Evolutionary conservation across 2,888 invertebrate genomes (phyloP).

Genomic region (Parthenolecanium corni): DNA sequence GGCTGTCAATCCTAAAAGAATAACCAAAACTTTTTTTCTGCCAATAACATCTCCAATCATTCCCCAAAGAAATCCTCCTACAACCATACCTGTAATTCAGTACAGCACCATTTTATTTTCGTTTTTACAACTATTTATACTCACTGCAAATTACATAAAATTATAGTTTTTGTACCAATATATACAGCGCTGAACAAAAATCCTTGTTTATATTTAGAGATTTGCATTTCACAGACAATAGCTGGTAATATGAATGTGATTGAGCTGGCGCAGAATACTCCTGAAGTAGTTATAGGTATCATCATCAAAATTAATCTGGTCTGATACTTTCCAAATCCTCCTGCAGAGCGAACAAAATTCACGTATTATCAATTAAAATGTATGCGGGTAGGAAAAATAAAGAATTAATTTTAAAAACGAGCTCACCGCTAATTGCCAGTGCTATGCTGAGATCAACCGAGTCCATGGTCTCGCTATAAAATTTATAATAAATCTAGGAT

Average conservation of each 20-base stretch:
- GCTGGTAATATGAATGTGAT: slow-evolving; percentile 49
- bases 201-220: slow-evolving; percentile 58
- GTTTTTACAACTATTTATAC: no score
- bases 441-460: no score
- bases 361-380: no score
- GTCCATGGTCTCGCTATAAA: no score
- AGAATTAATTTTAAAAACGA: no score
- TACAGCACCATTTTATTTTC: no score
- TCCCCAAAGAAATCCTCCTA: slow-evolving; percentile 64
- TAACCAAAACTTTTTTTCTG: slow-evolving; percentile 52
- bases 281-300: slow-evolving; percentile 1
- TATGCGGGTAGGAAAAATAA: no score
- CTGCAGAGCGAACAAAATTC: no score
- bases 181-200: slow-evolving; percentile 58
- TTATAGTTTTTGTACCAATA: no score
- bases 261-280: neutral
- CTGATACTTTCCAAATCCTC: slow-evolving; percentile 17
- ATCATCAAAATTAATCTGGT: neutral
- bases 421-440: no score
- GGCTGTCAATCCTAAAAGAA: slow-evolving; percentile 53
- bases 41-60: slow-evolving; percentile 63
- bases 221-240: slow-evolving; percentile 59
- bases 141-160: no score
- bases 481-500: no score
- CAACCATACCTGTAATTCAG: slow-evolving; percentile 59